phyloP scores from a whole-genome alignment of 2,888 invertebrate species.

The Aleiodes leptofemur region DNA sequence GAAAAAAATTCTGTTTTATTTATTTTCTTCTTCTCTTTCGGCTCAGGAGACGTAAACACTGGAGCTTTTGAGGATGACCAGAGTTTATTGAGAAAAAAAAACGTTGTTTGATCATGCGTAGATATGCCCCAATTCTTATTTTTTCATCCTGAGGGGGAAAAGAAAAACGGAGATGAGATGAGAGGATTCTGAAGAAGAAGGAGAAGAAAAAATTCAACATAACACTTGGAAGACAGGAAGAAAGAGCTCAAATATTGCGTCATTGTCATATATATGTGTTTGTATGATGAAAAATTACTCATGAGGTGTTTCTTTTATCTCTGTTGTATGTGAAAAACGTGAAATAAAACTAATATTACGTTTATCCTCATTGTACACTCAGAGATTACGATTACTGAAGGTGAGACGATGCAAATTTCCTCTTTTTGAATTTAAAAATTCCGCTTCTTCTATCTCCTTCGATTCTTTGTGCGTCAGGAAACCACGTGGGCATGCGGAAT shows the following conservation, averaged over 20 bases:
- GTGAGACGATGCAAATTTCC: conserved; percentile 8
- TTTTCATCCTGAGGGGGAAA: background rate
- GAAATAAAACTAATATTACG: background rate
- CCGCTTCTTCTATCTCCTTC: background rate
- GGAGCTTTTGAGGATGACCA: background rate
- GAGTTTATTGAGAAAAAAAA: conserved; percentile 2
- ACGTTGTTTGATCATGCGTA: background rate
- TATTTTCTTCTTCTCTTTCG: too few species aligned
- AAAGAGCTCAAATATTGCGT: conserved; percentile 13
- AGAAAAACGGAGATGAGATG: too few species aligned
- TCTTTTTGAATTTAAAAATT: background rate
- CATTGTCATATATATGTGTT: background rate
- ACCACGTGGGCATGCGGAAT: conserved; percentile 9
- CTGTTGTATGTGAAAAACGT: background rate
- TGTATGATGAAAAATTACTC: conserved; percentile 22
- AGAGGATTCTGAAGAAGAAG: too few species aligned
- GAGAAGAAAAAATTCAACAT: too few species aligned
- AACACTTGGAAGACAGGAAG: too few species aligned
- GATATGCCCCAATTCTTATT: background rate
- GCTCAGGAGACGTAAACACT: too few species aligned
- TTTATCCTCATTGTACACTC: background rate
- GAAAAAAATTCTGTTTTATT: too few species aligned
- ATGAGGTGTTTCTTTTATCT: background rate
- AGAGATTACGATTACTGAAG: background rate
- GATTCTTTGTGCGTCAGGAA: conserved; percentile 8